phyloP scores from a whole-genome alignment of 2,113 vertebrate species.

The Charina bottae region DNA sequence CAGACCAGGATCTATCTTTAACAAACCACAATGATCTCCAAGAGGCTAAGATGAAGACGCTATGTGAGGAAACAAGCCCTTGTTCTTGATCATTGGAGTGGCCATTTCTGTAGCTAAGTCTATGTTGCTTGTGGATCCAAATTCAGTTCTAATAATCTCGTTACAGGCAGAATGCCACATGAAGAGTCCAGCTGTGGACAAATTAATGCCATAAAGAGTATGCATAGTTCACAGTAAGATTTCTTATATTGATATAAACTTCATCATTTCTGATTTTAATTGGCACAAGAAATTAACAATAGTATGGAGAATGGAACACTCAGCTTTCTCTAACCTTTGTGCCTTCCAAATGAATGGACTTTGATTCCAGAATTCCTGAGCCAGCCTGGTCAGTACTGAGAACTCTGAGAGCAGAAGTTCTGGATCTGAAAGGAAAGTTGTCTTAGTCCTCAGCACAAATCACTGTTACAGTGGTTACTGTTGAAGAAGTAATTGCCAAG shows the following conservation, averaged over 20 bases:
- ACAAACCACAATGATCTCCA: neutral
- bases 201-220: neutral
- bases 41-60: neutral
- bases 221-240: neutral
- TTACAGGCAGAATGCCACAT: neutral
- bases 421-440: neutral
- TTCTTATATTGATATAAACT: neutral
- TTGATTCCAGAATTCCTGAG: neutral
- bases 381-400: neutral
- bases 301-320: neutral
- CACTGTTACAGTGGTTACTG: neutral
- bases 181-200: neutral
- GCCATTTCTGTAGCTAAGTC: neutral
- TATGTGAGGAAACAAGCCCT: neutral
- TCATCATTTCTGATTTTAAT: neutral
- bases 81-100: neutral
- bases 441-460: neutral
- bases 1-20: neutral
- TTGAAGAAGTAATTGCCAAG: neutral
- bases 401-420: neutral
- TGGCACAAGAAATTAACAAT: neutral
- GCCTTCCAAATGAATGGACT: neutral
- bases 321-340: neutral
- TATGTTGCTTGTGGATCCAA: neutral
- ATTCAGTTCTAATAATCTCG: neutral